A percentile compares a stretch with the other conserved stretches of the same genome.
Evolutionary conservation across 2,888 invertebrate genomes (phyloP).

Genomic region (Rapana venosa): DNA sequence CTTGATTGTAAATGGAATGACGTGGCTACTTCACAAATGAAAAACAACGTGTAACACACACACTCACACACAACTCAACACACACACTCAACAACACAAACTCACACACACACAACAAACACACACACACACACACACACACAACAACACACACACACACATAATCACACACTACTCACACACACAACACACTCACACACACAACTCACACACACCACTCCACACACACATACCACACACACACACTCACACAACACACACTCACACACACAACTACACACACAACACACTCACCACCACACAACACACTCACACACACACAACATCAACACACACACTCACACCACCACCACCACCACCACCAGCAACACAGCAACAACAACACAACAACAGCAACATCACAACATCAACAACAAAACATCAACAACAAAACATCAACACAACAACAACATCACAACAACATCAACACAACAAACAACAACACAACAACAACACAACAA

Average conservation of each 20-base stretch:
- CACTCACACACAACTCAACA: background rate
- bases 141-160: background rate
- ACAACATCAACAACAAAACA: too few species aligned
- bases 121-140: constrained; percentile 15
- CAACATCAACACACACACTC: background rate
- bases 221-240: too few species aligned
- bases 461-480: too few species aligned
- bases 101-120: background rate
- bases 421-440: too few species aligned
- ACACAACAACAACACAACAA: too few species aligned
- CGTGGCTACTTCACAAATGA: too few species aligned
- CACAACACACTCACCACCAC: constrained; percentile 14
- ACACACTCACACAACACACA: background rate
- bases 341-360: too few species aligned
- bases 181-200: background rate
- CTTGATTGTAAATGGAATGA: too few species aligned
- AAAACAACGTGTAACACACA: background rate
- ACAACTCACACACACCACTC: too few species aligned
- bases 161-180: background rate
- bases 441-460: too few species aligned
- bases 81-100: background rate
- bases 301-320: background rate
- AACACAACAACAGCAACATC: too few species aligned
- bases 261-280: background rate
- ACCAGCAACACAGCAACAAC: too few species aligned